Percentiles rank a stretch among this genome's conserved stretches.
Conservation (phyloP, 2,888 invertebrate genomes). For the Pyrocoelia pectoralis region DNA sequence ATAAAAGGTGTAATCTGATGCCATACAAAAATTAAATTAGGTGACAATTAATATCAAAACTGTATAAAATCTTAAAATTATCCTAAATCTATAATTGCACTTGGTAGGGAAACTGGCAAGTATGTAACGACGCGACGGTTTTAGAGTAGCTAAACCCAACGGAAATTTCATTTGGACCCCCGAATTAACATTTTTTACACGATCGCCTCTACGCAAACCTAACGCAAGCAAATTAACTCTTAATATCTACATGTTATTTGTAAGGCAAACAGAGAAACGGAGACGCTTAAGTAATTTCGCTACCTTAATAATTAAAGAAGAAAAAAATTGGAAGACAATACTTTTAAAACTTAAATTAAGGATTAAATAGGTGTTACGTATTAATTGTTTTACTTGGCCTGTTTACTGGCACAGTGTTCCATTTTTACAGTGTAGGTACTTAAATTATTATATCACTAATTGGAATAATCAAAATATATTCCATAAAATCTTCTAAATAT, state of each 20-base stretch:
- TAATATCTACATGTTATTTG: too few species aligned
- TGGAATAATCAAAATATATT: conserved; percentile 18
- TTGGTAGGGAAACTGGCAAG: conserved; percentile 35
- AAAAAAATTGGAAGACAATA: conserved; percentile 25
- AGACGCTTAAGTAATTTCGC: neutral
- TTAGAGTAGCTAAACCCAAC: too few species aligned
- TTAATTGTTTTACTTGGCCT: conserved; percentile 37
- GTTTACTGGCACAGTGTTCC: conserved; percentile 43
- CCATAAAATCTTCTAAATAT: neutral
- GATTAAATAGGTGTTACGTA: too few species aligned
- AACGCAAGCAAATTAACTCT: too few species aligned
- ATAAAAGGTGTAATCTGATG: too few species aligned
- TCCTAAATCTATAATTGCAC: conserved; percentile 34
- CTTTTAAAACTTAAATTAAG: neutral
- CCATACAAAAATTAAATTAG: too few species aligned
- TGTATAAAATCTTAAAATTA: conserved; percentile 18
- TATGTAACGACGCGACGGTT: too few species aligned
- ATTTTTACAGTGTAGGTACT: conserved; percentile 37
- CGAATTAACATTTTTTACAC: too few species aligned
- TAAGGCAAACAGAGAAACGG: neutral
- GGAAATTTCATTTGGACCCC: too few species aligned
- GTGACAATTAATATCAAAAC: too few species aligned
- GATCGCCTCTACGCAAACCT: too few species aligned
- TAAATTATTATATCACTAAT: conserved; percentile 34
- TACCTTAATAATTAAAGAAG: neutral